Percentiles rank a stretch among this genome's conserved stretches.
phyloP scores from a whole-genome alignment of 2,888 invertebrate species.

The Agonopterix heracliana region DNA sequence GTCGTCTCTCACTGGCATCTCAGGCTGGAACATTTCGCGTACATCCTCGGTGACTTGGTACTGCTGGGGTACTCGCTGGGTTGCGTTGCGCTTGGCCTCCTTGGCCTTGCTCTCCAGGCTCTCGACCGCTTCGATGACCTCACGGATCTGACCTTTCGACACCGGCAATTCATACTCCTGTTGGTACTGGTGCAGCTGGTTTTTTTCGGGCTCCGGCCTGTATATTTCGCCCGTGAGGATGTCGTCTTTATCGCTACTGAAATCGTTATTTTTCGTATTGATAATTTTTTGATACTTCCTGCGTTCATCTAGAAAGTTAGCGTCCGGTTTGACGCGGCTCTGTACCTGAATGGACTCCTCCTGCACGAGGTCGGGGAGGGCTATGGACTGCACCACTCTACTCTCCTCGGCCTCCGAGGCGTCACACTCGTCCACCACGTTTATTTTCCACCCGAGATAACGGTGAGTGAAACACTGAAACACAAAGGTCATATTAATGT shows the following conservation, averaged over 20 bases:
- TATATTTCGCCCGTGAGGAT: slow-evolving; percentile 46
- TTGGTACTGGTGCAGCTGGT: slow-evolving; percentile 33
- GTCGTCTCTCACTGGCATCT: slow-evolving; percentile 51
- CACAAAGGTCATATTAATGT: slow-evolving; percentile 15
- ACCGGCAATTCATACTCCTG: slow-evolving; percentile 66
- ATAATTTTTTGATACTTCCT: slow-evolving; percentile 62
- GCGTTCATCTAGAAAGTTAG: slow-evolving; percentile 67
- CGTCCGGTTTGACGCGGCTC: slow-evolving; percentile 78
- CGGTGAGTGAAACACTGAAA: slow-evolving; percentile 94
- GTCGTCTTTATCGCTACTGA: slow-evolving; percentile 59
- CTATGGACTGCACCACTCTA: slow-evolving; percentile 55
- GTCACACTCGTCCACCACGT: slow-evolving; percentile 83
- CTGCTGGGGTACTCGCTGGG: slow-evolving; percentile 18
- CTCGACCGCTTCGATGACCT: slow-evolving; percentile 65
- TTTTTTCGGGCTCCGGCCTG: slow-evolving; percentile 21
- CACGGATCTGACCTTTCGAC: slow-evolving; percentile 56
- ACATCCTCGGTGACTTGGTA: slow-evolving; percentile 58
- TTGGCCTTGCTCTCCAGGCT: slow-evolving; percentile 53
- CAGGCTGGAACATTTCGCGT: slow-evolving; percentile 45
- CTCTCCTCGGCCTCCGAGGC: slow-evolving; percentile 69
- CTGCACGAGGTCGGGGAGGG: slow-evolving; percentile 49
- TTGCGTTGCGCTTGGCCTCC: slow-evolving; percentile 37
- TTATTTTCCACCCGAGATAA: slow-evolving; percentile 96
- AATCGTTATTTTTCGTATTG: slow-evolving; percentile 67
- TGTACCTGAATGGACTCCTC: slow-evolving; percentile 80